phyloP scores from a whole-genome alignment of 2,888 invertebrate species.

The Tetragnatha montana region DNA sequence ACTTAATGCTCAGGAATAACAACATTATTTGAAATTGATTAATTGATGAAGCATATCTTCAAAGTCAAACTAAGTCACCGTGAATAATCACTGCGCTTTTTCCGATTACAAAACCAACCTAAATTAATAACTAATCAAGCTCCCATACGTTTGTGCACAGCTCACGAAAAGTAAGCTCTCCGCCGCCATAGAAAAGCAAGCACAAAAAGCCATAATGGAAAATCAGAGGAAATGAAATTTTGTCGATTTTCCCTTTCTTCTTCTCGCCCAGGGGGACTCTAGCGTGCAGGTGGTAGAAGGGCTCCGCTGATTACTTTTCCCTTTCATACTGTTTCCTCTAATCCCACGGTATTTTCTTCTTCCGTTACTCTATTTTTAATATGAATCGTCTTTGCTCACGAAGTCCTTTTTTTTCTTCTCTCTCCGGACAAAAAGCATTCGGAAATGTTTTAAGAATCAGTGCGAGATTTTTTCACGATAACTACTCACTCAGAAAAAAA shows the following conservation, averaged over 20 bases:
- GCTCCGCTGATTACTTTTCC: conserved; percentile 44
- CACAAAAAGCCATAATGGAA: conserved; percentile 10
- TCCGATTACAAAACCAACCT: background rate
- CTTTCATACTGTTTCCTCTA: conserved; percentile 36
- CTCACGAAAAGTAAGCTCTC: background rate
- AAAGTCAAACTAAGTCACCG: background rate
- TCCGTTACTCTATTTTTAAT: conserved; percentile 50
- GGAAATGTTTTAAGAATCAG: background rate
- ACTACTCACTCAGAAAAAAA: background rate
- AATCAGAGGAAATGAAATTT: conserved; percentile 57
- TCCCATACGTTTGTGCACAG: background rate
- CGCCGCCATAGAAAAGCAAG: background rate
- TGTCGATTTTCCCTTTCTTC: conserved; percentile 46
- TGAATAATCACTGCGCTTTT: background rate
- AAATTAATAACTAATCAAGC: background rate
- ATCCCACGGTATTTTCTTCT: conserved; percentile 47
- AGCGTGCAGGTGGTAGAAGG: conserved; percentile 42
- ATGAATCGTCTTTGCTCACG: conserved; percentile 43
- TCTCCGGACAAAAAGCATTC: conserved; percentile 2
- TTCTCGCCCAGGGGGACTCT: conserved; percentile 32
- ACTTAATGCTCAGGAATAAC: too few species aligned
- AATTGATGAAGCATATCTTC: background rate
- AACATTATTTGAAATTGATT: too few species aligned
- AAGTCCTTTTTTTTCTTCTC: background rate
- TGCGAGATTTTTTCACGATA: background rate